Evolutionary conservation across 2,888 invertebrate species (phyloP).

Genomic region (Brenthis hecate): DNA sequence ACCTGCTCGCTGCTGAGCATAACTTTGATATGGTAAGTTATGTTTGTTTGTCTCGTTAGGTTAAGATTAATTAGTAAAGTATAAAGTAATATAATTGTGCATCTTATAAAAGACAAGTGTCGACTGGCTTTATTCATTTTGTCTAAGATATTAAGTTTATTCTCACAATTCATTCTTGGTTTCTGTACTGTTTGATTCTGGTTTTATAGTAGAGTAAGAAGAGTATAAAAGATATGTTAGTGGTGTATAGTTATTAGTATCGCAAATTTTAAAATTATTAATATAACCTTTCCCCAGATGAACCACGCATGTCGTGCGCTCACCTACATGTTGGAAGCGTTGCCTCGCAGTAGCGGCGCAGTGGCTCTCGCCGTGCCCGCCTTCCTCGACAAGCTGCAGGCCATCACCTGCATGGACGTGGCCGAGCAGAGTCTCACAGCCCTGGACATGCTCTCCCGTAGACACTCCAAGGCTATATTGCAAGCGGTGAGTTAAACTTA

Average conservation of each 20-base stretch:
- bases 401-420: slow-evolving; percentile 99
- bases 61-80: too few species aligned
- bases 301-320: slow-evolving; percentile 99
- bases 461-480: slow-evolving; percentile 98
- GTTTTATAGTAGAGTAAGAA: too few species aligned
- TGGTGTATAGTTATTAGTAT: too few species aligned
- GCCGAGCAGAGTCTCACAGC: slow-evolving; percentile 99
- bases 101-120: too few species aligned
- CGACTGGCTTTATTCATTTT: too few species aligned
- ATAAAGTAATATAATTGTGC: too few species aligned
- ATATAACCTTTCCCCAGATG: slow-evolving; percentile 84
- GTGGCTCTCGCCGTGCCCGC: slow-evolving; percentile 98
- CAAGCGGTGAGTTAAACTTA: slow-evolving; percentile 86
- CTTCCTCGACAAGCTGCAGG: slow-evolving; percentile 97
- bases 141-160: too few species aligned
- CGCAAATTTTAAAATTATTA: not conserved
- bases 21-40: slow-evolving; percentile 96
- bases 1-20: slow-evolving; percentile 96
- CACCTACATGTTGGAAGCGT: slow-evolving; percentile 99
- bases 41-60: not conserved
- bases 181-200: too few species aligned
- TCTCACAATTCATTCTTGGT: too few species aligned
- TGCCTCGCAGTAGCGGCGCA: slow-evolving; percentile 97
- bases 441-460: slow-evolving; percentile 96
- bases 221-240: too few species aligned